phyloP scores from a whole-genome alignment of 2,797 vertebrate species.

The Phyllotis vaccarum region DNA sequence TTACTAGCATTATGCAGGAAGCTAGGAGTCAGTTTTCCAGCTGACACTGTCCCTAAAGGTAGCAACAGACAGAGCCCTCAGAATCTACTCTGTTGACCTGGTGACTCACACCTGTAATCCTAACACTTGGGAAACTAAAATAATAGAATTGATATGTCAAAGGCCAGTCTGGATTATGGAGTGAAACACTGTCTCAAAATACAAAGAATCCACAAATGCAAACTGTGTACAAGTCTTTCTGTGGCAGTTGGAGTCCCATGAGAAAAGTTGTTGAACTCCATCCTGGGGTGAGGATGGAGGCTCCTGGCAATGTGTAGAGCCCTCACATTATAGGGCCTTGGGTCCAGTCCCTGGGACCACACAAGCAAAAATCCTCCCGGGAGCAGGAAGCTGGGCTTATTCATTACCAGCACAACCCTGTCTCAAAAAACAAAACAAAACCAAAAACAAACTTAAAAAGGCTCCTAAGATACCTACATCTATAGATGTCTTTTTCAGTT shows the following conservation, averaged over 20 bases:
- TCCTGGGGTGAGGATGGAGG: neutral
- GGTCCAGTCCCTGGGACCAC: neutral
- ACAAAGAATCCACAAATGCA: neutral
- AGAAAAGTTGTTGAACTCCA: neutral
- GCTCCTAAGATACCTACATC: neutral
- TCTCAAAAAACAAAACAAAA: neutral
- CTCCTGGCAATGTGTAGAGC: neutral
- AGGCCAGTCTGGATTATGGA: neutral
- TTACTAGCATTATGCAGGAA: neutral
- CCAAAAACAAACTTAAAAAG: neutral
- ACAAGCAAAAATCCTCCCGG: neutral
- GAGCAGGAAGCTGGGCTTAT: neutral
- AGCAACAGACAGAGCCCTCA: neutral
- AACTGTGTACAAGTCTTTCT: neutral
- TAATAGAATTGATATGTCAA: neutral
- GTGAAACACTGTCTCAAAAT: neutral
- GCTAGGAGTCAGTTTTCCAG: neutral
- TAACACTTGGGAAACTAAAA: neutral
- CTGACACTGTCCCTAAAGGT: neutral
- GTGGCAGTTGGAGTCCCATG: neutral
- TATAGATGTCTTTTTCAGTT: neutral
- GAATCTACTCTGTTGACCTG: neutral
- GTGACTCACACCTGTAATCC: neutral
- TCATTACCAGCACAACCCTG: neutral
- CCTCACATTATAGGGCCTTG: neutral